Evolutionary conservation across 2,113 vertebrate genomes (phyloP).

Genomic region (Amazona guildingii): DNA sequence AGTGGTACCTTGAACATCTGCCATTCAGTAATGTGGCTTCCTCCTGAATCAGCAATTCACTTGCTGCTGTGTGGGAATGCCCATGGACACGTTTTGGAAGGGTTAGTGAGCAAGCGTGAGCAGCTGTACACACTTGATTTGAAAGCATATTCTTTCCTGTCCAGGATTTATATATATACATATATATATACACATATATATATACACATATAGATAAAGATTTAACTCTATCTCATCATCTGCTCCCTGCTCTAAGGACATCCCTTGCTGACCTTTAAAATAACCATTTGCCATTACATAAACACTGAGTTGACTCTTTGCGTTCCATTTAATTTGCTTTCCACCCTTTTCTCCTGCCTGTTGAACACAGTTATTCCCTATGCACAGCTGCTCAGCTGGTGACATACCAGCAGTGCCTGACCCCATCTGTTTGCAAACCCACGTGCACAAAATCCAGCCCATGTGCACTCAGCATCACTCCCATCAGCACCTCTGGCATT

Average conservation of each 20-base stretch:
- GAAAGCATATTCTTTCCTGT: neutral
- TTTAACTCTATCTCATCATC: neutral
- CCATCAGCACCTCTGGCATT: neutral
- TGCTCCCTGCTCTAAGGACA: neutral
- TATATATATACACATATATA: neutral
- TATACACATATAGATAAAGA: neutral
- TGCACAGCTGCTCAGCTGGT: neutral
- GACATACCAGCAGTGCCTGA: neutral
- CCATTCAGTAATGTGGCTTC: neutral
- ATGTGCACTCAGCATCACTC: neutral
- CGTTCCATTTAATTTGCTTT: neutral
- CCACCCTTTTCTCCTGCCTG: neutral
- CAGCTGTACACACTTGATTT: neutral
- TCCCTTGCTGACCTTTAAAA: neutral
- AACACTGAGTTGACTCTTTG: neutral
- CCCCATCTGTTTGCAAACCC: neutral
- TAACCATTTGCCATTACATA: neutral
- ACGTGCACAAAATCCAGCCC: neutral
- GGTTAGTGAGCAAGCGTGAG: neutral
- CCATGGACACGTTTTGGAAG: neutral
- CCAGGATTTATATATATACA: neutral
- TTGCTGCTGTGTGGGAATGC: conserved; percentile 4
- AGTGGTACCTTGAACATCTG: neutral
- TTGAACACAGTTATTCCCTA: neutral
- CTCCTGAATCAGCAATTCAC: neutral